phyloP scores from a whole-genome alignment of 2,888 invertebrate species.

The Plagiodera versicolora region DNA sequence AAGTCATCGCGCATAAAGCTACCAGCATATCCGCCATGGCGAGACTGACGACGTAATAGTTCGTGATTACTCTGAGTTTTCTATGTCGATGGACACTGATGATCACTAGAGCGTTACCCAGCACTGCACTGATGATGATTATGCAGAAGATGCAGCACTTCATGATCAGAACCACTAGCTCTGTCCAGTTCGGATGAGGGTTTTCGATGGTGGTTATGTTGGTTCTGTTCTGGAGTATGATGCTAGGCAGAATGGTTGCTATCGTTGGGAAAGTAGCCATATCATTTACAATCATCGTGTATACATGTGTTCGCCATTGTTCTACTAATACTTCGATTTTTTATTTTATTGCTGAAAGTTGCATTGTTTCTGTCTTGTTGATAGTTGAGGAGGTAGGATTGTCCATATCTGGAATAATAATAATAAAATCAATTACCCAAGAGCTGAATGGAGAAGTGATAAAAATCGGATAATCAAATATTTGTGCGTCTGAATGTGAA shows the following conservation, averaged over 20 bases:
- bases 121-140: slow-evolving; percentile 67
- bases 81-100: slow-evolving; percentile 80
- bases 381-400: background rate
- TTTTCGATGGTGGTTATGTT: slow-evolving; percentile 50
- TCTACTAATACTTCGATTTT: slow-evolving; percentile 4
- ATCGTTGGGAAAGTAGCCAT: slow-evolving; percentile 54
- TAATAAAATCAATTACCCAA: no score
- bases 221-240: slow-evolving; percentile 42
- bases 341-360: slow-evolving; percentile 1
- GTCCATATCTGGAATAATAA: background rate
- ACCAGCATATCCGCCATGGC: slow-evolving; percentile 94
- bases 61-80: slow-evolving; percentile 84
- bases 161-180: slow-evolving; percentile 64
- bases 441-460: no score
- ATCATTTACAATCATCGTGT: slow-evolving; percentile 54
- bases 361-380: background rate
- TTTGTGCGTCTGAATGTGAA: no score
- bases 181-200: slow-evolving; percentile 57
- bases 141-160: slow-evolving; percentile 77
- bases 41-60: slow-evolving; percentile 93
- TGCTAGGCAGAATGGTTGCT: slow-evolving; percentile 40
- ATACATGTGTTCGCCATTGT: slow-evolving; percentile 16
- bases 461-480: no score
- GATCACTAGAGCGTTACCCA: slow-evolving; percentile 91
- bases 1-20: slow-evolving; percentile 89